phyloP scores from a whole-genome alignment of 2,113 vertebrate genomes.

The Thunnus thynnus region DNA sequence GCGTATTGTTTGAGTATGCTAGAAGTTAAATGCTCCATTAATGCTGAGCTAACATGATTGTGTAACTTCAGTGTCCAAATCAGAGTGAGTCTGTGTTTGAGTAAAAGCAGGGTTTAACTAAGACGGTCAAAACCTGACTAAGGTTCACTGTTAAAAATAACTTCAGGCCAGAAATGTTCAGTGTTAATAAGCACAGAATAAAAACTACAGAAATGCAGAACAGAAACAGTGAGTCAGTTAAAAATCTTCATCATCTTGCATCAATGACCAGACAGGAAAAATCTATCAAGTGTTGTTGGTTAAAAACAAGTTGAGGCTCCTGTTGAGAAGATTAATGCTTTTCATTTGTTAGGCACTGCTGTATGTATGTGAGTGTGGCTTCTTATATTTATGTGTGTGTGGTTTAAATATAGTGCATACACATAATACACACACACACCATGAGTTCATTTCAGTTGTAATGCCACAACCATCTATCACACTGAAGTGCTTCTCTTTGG shows the following conservation, averaged over 20 bases:
- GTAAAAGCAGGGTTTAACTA: background rate
- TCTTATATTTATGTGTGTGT: background rate
- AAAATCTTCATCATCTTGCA: constrained; percentile 38
- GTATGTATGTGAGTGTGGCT: background rate
- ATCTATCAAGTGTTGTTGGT: constrained; percentile 11
- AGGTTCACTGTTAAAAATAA: background rate
- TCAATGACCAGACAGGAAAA: constrained; percentile 1
- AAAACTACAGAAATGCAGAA: constrained; percentile 2
- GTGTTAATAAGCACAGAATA: background rate
- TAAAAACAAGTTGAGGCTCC: constrained; percentile 22
- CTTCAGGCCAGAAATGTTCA: background rate
- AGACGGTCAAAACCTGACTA: background rate
- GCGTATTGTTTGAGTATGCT: background rate
- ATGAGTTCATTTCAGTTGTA: constrained; percentile 23
- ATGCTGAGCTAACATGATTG: constrained; percentile 1
- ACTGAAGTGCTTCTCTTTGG: constrained; percentile 15
- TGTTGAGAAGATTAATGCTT: constrained; percentile 32
- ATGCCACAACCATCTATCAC: constrained; percentile 62
- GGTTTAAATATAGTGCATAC: constrained; percentile 3
- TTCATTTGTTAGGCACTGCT: constrained; percentile 44
- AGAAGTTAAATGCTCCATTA: background rate
- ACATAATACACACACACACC: background rate
- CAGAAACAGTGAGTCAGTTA: constrained; percentile 19
- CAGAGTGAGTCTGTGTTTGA: background rate
- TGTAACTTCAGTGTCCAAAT: background rate